A percentile compares a stretch with the other conserved stretches of the same genome.
phyloP scores from a whole-genome alignment of 2,797 vertebrate species.

The Helarctos malayanus region DNA sequence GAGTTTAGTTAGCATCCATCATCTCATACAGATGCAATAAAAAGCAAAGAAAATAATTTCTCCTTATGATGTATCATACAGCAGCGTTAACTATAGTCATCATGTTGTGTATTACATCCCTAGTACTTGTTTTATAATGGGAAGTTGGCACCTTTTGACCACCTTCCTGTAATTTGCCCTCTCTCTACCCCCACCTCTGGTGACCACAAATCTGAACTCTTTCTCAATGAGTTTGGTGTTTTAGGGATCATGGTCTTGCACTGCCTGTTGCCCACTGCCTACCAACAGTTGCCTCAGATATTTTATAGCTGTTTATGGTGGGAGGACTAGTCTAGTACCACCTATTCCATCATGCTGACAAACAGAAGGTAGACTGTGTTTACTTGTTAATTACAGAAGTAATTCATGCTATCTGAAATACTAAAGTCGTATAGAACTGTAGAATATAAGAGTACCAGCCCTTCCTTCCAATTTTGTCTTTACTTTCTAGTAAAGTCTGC shows the following conservation, averaged over 20 bases:
- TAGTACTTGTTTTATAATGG: background rate
- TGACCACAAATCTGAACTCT: background rate
- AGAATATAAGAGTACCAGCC: background rate
- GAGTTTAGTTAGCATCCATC: background rate
- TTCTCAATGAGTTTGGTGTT: background rate
- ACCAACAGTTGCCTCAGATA: background rate
- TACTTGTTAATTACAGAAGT: conserved; percentile 28
- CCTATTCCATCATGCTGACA: background rate
- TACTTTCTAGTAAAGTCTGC: conserved; percentile 52
- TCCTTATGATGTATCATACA: background rate
- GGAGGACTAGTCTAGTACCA: background rate
- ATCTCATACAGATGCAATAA: background rate
- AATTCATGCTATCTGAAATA: background rate
- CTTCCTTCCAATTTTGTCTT: conserved; percentile 64
- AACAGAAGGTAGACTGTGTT: conserved; percentile 16
- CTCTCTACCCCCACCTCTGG: background rate
- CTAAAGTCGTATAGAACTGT: conserved; percentile 11
- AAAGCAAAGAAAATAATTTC: background rate
- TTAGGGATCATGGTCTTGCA: background rate
- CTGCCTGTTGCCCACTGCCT: conserved; percentile 10
- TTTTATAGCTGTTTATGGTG: conserved; percentile 35
- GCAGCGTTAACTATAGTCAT: background rate
- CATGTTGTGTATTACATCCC: background rate
- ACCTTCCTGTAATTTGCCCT: background rate
- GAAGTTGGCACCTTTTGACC: background rate